Evolutionary conservation across 2,113 vertebrate species (phyloP).

Genomic region (Epinephelus fuscoguttatus): DNA sequence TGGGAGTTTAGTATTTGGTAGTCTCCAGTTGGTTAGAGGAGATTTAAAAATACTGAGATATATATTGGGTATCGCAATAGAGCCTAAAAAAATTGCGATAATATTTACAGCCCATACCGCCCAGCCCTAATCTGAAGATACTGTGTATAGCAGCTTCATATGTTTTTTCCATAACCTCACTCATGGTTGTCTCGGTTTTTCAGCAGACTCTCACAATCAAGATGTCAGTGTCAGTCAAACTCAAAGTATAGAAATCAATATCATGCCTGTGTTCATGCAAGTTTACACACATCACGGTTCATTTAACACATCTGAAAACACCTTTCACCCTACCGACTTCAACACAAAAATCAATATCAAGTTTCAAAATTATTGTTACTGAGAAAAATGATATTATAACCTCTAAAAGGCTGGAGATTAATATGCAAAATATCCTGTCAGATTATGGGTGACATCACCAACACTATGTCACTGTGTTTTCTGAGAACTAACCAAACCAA

Average conservation of each 20-base stretch:
- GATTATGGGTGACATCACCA: background rate
- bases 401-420: background rate
- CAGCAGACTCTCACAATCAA: background rate
- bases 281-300: background rate
- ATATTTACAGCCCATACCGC: no score
- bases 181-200: background rate
- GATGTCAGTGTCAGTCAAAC: conserved; percentile 6
- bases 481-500: background rate
- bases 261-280: background rate
- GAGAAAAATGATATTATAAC: background rate
- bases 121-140: background rate
- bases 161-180: background rate
- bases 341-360: background rate
- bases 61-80: no score
- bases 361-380: background rate
- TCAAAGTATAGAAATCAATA: background rate
- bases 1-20: no score
- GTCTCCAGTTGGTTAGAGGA: no score
- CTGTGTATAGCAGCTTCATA: no score
- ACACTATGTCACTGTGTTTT: no score
- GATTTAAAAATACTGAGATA: no score
- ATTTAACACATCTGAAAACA: conserved; percentile 6
- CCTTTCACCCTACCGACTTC: background rate
- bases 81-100: no score
- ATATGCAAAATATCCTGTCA: background rate